Base-by-base conservation (phyloP, 64 coral and sea anemone species). In the Pocillopora verrucosa region DNA sequence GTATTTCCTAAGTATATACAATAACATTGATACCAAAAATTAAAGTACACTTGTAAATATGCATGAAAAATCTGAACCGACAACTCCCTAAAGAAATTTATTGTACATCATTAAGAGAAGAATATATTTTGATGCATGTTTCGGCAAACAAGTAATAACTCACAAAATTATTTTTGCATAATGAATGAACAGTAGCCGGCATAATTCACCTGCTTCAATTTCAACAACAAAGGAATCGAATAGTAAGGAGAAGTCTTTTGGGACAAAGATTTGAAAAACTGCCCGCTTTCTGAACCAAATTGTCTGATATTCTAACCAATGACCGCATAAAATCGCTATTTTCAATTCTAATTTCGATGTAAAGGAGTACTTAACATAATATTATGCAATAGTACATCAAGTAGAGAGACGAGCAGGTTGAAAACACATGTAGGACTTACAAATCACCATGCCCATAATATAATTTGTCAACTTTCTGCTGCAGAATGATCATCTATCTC, bases 111-210 rank as follows among this genome's bases (percentile, higher is more conserved):
- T 59, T 24, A 60, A 77, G 26, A 14, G 11, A 59, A 79, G 11
- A 15, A 11, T 59, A n/a, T 79, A 4, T 34, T 22, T 24, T 15
- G 56, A 34, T 79, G 25, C n/a, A 56, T 24, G 56, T 19, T 24
- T 24, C 56, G 57, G 10, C 24, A 59, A n/a, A 51, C 57, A 19
- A 59, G 37, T 19, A 78, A 57, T 60, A 24, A 60, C 59, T 79
- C 59, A 24, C 22, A 79, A 79, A 79, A 79, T 26, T 60, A 60
- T 79, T 79, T 79, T 79, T 70, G 77, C 77, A 79, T 79, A 79
- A 59, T 10, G 59, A 59, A 79, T 79, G 57, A 79, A 20, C 22
- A 70, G 59, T 59, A 24, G 16, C 15, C 12, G 11, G 77, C 59
- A 34, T 2, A 79, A 59, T 79, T 79, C 77, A 79, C 77, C 77